phyloP scores from a whole-genome alignment of 2,797 vertebrate genomes.

The Ammospiza maritima region DNA sequence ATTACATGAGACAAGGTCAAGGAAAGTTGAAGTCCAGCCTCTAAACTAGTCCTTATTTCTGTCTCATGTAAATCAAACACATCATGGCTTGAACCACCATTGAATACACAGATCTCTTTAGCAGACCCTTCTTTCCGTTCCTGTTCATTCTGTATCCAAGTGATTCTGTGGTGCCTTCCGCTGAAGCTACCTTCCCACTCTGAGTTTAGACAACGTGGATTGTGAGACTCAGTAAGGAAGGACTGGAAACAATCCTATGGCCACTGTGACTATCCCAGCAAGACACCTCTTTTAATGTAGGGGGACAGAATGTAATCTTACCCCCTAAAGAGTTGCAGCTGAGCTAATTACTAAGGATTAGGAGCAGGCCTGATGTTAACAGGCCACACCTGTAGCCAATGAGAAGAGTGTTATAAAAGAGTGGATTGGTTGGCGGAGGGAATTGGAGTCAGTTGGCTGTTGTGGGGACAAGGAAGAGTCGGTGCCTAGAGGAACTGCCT shows the following conservation, averaged over 20 bases:
- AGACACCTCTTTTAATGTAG: background rate
- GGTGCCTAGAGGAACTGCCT: no score
- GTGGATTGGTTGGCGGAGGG: no score
- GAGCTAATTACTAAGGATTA: no score
- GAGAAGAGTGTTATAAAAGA: no score
- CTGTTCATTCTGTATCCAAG: background rate
- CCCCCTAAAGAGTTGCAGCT: no score
- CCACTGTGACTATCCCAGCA: background rate
- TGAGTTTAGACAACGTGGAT: background rate
- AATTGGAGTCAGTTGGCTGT: no score
- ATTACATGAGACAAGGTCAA: background rate
- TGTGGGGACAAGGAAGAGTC: no score
- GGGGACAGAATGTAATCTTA: no score
- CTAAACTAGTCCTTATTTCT: background rate
- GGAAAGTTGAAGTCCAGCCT: background rate
- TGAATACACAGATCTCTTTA: background rate
- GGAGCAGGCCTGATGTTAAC: no score
- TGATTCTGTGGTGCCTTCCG: background rate
- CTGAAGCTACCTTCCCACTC: background rate
- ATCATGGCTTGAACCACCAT: accelerated
- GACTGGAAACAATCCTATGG: background rate
- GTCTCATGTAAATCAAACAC: background rate
- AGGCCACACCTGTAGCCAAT: no score
- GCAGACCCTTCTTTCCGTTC: background rate
- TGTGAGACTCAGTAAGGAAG: background rate